A percentile compares a stretch with the other conserved stretches of the same genome.
These are phyloP conservation scores for Nannospalax galili DNA, from an alignment of 2,113 vertebrate species.

Conservation along the genomic window DNA sequence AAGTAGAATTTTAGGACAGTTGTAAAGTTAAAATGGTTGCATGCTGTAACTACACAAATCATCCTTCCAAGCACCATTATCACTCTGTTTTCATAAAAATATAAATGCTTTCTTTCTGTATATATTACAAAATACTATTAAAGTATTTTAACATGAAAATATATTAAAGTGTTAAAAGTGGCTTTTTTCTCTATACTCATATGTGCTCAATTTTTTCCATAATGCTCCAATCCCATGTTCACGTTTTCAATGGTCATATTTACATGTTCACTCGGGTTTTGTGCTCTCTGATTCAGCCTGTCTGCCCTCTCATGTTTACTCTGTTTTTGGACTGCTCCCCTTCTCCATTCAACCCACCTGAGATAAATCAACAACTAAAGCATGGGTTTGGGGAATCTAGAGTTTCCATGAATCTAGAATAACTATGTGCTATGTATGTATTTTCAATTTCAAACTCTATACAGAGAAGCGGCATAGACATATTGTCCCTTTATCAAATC, in stretches of 20 bases:
- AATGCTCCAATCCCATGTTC: not conserved
- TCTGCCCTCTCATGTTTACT: not conserved
- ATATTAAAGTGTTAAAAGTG: slow-evolving; percentile 31
- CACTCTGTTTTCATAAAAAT: slow-evolving; percentile 30
- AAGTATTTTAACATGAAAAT: not conserved
- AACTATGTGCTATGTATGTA: not conserved
- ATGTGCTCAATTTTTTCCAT: too few relatives aligned
- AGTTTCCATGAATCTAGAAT: not conserved
- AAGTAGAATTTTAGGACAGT: slow-evolving; percentile 17
- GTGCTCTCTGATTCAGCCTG: not conserved
- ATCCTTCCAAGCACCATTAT: slow-evolving; percentile 7
- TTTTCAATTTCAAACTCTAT: not conserved
- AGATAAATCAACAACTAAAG: not conserved
- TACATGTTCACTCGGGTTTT: not conserved
- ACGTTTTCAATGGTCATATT: not conserved
- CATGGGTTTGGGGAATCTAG: not conserved
- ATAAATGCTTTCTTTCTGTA: not conserved
- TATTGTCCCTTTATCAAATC: not conserved
- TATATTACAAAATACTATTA: not conserved
- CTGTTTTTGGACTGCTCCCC: not conserved
- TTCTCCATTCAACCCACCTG: not conserved
- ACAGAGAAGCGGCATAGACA: not conserved
- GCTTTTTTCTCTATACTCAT: not conserved
- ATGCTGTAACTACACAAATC: not conserved
- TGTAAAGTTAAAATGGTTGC: not conserved